Base-by-base conservation (phyloP, 2,888 invertebrate species). In the Macrophya annulata region DNA sequence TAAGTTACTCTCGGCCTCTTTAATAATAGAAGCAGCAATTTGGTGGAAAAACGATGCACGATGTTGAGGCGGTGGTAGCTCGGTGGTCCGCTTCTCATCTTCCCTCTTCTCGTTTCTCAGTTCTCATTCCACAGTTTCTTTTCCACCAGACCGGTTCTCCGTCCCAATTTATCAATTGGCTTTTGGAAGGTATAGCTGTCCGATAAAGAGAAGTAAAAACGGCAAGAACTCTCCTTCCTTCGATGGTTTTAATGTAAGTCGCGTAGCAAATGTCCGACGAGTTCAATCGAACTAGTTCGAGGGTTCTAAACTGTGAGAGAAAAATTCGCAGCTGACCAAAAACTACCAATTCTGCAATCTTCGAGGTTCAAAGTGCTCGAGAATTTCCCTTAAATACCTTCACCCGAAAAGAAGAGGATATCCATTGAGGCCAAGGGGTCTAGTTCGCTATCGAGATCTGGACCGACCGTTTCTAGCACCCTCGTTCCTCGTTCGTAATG, bases 11-110 rank as follows among this genome's bases (percentile, higher is more conserved):
- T 48, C 68, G n/a, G 83, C 76, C 55, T 74, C 76, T 43, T 85
- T 72, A 76, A 85, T 85, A 85, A 85, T 85, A 83, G 85, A 85
- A 74, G 62, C 85, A 74, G 85, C 84, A 84, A 85, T 85, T 85
- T 84, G 74, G 83, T 62, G 85, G 83, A 85, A 84, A 85, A 85
- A 85, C 84, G 85, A 84, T 83, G 85, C 83, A n/a, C 25, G 48
- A 48, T 40, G 45, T 15, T 31, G 68, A 17, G 68, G 48, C 12
- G 48, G 48, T 48, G 12, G 48, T 12, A 48, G 48, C 48, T 48
- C 25, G 25, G 65, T 43, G 62, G 59, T 43, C 62, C 79, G 40
- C 79, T 51, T 76, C 25, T 25, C 51, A 51, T 25, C 43, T 55
- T 77, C 77, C 37, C 62, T 9, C n/a, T 71, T 68, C 68, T 71